Conservation (phyloP, 2,113 vertebrate genomes). For the Plotosus lineatus region DNA sequence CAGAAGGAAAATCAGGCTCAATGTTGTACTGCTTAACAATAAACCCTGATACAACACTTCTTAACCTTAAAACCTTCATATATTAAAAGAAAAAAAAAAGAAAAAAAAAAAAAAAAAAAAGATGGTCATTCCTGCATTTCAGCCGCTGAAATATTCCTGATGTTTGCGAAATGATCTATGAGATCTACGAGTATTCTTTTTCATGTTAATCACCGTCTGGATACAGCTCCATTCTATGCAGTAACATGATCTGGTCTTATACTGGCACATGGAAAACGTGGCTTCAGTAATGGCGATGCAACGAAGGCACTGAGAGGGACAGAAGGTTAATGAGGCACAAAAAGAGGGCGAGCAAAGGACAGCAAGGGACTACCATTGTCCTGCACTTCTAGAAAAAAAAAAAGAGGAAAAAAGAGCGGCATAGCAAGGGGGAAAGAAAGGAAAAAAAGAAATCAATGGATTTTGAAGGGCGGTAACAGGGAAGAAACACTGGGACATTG, state of each 20-base stretch:
- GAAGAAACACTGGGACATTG: constrained; percentile 35
- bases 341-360: constrained; percentile 33
- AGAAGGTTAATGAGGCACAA: constrained; percentile 53
- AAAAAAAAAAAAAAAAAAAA: too few species aligned
- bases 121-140: background rate
- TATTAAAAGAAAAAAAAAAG: too few species aligned
- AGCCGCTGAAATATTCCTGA: background rate
- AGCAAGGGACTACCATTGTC: constrained; percentile 48
- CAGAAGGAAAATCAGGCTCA: background rate
- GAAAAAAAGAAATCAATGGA: constrained; percentile 33
- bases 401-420: background rate
- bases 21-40: background rate
- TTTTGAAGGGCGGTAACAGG: constrained; percentile 56
- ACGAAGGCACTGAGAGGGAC: constrained; percentile 30
- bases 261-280: constrained; percentile 33
- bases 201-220: background rate
- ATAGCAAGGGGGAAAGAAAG: background rate
- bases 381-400: constrained; percentile 34
- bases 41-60: background rate
- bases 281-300: constrained; percentile 30
- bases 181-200: background rate
- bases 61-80: too few species aligned
- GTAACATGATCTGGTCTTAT: constrained; percentile 7
- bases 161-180: background rate
- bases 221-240: background rate